Evolutionary conservation across 2,888 invertebrate genomes (phyloP).

Genomic region (Dynastes grantii): DNA sequence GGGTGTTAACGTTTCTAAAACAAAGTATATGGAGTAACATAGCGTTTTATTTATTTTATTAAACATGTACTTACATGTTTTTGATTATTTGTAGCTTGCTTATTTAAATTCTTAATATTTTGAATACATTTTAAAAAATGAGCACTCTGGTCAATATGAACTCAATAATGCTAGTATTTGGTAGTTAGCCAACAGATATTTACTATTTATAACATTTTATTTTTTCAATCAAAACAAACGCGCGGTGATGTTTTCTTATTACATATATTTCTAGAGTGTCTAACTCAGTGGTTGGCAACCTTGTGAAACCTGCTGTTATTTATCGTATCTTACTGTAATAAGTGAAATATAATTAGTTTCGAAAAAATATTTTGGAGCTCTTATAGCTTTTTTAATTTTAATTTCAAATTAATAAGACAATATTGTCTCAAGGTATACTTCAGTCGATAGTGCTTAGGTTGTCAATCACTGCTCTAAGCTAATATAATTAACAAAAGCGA

Average conservation of each 20-base stretch:
- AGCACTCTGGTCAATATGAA: neutral
- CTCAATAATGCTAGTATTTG: neutral
- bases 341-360: too few relatives aligned
- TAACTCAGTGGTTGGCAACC: neutral
- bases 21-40: too few relatives aligned
- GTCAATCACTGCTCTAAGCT: neutral
- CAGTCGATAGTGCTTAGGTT: too few relatives aligned
- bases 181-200: neutral
- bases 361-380: too few relatives aligned
- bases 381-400: too few relatives aligned
- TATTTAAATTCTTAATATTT: too few relatives aligned
- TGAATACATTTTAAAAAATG: too few relatives aligned
- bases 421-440: too few relatives aligned
- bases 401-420: too few relatives aligned
- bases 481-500: constrained; percentile 3
- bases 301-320: neutral
- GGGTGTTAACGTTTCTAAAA: too few relatives aligned
- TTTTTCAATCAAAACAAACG: neutral
- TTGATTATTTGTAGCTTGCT: too few relatives aligned
- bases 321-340: neutral
- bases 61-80: neutral
- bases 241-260: neutral
- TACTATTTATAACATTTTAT: neutral
- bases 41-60: too few relatives aligned
- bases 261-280: neutral